Evolutionary conservation across 2,113 vertebrate species (phyloP).

Genomic region (Pogona vitticeps): DNA sequence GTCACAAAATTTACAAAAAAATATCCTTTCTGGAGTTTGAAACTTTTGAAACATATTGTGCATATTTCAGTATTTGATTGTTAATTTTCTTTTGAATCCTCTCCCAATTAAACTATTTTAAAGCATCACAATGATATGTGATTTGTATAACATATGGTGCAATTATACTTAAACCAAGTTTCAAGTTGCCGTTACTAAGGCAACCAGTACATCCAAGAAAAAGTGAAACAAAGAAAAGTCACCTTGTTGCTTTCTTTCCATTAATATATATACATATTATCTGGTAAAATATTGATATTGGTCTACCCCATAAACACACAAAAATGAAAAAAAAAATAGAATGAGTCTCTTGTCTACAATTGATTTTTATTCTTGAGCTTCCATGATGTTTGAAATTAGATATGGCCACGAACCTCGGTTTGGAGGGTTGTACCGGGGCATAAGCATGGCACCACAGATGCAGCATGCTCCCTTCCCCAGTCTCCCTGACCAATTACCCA

Average conservation of each 20-base stretch:
- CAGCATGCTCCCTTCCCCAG: no score
- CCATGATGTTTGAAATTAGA: background rate
- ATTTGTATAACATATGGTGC: constrained; percentile 17
- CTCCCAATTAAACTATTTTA: constrained; percentile 15
- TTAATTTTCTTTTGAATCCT: constrained; percentile 15
- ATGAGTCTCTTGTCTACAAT: background rate
- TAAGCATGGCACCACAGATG: no score
- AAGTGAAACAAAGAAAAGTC: background rate
- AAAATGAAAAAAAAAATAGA: background rate
- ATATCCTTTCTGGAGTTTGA: background rate
- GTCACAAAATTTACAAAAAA: background rate
- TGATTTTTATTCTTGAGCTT: background rate
- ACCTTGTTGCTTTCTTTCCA: background rate
- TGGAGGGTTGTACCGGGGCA: no score
- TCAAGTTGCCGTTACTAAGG: constrained; percentile 32
- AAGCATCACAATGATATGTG: background rate
- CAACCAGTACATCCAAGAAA: background rate
- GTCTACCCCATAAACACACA: background rate
- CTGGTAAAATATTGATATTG: background rate
- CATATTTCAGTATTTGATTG: constrained; percentile 12
- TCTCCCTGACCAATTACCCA: no score
- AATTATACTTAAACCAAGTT: constrained; percentile 33
- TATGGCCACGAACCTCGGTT: no score
- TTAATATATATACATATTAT: background rate
- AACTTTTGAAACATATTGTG: constrained; percentile 2